Base-by-base conservation (phyloP, 2,113 vertebrate species). In the Fregata magnificens region DNA sequence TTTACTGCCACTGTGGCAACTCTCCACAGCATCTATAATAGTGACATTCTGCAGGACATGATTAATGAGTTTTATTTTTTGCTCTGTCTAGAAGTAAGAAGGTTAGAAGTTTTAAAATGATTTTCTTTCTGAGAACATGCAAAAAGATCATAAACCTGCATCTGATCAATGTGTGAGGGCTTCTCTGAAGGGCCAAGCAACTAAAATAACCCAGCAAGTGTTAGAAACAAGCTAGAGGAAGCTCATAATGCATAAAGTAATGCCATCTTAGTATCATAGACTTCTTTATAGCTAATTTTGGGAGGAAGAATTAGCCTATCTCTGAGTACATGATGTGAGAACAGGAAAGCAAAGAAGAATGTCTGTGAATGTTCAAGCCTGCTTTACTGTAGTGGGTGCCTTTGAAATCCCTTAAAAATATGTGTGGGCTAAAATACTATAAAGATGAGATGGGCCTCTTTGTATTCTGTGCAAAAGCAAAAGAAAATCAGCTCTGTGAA, bases 21-120 rank as follows among this genome's bases (percentile, higher is more conserved):
- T 97, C 97, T 96, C 95, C 93, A 94, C 59, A 86, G 93, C 95
- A 98, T 98, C 96, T 95, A 96, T 98, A 98, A 98, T 97, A 97
- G 97, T 93, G 96, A 96, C 93, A 94, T 96, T 97, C 73, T 94
- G 44, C 58, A 94, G 86, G 92, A 96, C 78, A 66, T 96, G 97
- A 98, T 96, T 97, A 98, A 98, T 97, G 95, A 93, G 52, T 78
- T 97, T 97, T 94, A 93, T 79, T 94, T 96, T 94, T 94, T 67
- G 44, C 72, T 96, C 85, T 95, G 55, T 89, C 72, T 94, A 65
- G 77, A 97, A 96, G 50, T 83, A 94, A 96, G 88, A 91, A 62
- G 84, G 77, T 92, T 93, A 59, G 47, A 92, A 96, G 21, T 96
- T 98, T 77, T 95, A 36, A 90, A 97, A 94, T 87, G 16, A 81